Evolutionary conservation across 2,113 vertebrate genomes (phyloP), one percentile per base, ranked within the genome.

Genomic region (Cynocephalus volans): DNA sequence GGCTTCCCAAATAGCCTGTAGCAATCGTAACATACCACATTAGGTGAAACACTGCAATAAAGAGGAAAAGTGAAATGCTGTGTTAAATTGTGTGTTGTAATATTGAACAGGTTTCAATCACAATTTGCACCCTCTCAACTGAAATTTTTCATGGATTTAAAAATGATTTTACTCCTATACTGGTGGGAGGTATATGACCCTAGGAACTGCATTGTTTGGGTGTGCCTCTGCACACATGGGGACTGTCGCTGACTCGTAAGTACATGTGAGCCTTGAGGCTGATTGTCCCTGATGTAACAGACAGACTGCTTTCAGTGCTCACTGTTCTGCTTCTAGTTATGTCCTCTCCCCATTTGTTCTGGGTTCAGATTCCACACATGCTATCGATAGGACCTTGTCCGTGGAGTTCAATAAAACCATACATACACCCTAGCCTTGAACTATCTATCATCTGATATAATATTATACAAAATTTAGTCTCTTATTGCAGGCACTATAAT

Each of bases 201-300:
- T 0, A 15, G 21, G 8, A 28, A 36, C 41, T 4, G 1, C 1
- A 1, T 36, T 18, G 5, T 62, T 13, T 19, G 45, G 41, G 3
- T 2, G 3, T 80, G 12, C 41, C 56, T 69, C 54, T 56, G 36
- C 2, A 60, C 28, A n/a, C 31, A 3, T 19, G 41, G 48, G 31
- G 13, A 58, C 31, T 77, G 8, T 8, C 79, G 65, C 19, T 64
- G 41, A 84, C 12, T 69, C 31, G 0, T 6, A 72, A n/a, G 5
- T 45, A 4, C 33, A 0, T 91, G 12, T 60, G 65, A 41, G 36
- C 15, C n/a, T 50, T 0, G 14, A 64, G 41, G 33, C 36, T 6
- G 48, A 41, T 15, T 73, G 18, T 84, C 56, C 62, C 4, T 6
- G n/a, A 41, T 12, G 5, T 13, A 82, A 48, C 50, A 48, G 2